Conservation (phyloP, 2,797 vertebrate species). For the Falco peregrinus region DNA sequence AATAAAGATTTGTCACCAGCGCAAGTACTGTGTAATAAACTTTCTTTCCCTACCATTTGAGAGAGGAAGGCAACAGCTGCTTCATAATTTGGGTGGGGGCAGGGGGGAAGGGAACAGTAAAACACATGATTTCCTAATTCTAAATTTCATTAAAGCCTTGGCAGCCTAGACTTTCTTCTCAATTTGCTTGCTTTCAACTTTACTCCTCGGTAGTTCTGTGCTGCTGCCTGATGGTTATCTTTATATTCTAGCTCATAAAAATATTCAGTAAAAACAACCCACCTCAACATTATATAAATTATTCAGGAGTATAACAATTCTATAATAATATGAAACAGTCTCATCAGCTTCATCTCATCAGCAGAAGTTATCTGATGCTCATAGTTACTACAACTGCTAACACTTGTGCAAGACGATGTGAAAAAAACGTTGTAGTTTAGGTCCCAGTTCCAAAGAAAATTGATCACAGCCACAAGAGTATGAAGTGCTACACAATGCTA, state of each 20-base stretch:
- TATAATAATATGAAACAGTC: background rate
- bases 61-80: background rate
- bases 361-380: background rate
- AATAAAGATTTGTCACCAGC: background rate
- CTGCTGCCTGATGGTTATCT: conserved; percentile 6
- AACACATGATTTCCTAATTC: background rate
- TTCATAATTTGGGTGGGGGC: background rate
- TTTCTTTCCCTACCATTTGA: background rate
- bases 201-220: background rate
- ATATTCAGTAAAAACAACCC: background rate
- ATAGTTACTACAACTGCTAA: background rate
- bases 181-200: conserved; percentile 1
- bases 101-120: background rate
- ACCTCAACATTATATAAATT: background rate
- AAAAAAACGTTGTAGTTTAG: background rate
- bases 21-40: background rate
- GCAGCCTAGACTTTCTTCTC: background rate
- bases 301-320: background rate
- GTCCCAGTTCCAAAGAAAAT: background rate
- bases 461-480: background rate
- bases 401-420: background rate
- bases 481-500: background rate
- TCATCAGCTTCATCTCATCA: background rate
- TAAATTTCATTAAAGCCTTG: background rate
- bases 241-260: background rate